A percentile compares a stretch with the other conserved stretches of the same genome.
Conservation (phyloP, 1,140 invertebrate genomes). For the Lamellibrachia luymesi region DNA sequence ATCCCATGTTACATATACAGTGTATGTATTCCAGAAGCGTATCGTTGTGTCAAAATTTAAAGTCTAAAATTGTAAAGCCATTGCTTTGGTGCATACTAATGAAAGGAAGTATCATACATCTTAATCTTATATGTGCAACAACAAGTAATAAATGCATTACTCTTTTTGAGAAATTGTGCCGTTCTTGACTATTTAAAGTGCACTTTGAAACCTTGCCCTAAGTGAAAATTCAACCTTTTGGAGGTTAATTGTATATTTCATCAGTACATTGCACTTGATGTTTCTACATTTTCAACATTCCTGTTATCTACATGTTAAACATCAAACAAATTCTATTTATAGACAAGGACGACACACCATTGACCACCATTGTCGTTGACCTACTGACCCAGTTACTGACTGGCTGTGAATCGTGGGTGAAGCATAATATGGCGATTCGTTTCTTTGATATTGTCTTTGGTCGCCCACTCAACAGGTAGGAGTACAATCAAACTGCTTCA, state of each 20-base stretch:
- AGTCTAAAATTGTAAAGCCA: not conserved
- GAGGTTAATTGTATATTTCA: not conserved
- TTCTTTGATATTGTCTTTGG: not conserved
- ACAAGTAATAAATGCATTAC: too few relatives aligned
- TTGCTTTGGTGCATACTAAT: not conserved
- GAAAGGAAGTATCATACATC: not conserved
- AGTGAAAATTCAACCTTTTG: not conserved
- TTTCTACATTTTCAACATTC: not conserved
- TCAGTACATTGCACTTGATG: not conserved
- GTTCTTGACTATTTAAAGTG: not conserved
- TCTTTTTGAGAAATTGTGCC: not conserved
- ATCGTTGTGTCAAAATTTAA: not conserved
- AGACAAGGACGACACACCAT: not conserved
- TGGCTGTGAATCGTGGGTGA: not conserved
- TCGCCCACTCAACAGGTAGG: not conserved
- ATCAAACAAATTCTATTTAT: not conserved
- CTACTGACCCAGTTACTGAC: not conserved
- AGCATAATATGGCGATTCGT: not conserved
- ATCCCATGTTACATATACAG: not conserved
- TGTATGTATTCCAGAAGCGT: not conserved
- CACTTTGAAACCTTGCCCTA: not conserved
- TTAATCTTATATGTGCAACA: not conserved
- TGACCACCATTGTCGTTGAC: not conserved
- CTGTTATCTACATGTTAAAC: not conserved
- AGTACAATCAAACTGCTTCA: too few relatives aligned